Evolutionary conservation across 37 sponge, comb jelly and placozoan species (phyloP).

Genomic region (Oopsacas minuta): DNA sequence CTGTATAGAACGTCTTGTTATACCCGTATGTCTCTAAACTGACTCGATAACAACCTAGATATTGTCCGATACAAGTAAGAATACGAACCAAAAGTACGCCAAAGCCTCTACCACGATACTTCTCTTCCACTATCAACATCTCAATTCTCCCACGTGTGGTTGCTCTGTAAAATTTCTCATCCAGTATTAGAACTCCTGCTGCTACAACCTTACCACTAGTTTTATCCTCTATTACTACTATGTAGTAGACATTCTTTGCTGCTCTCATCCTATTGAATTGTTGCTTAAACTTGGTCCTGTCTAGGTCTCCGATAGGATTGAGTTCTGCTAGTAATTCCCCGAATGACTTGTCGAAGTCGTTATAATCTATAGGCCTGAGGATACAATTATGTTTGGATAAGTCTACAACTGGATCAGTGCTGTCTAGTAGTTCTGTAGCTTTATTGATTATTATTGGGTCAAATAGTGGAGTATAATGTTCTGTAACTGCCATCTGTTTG

Average conservation of each 20-base stretch:
- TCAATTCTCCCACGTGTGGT: not conserved
- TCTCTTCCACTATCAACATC: conserved; percentile 12
- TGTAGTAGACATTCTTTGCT: not conserved
- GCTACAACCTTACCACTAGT: not conserved
- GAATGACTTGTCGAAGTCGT: not conserved
- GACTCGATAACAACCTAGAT: not conserved
- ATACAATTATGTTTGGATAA: not conserved
- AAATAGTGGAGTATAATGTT: not conserved
- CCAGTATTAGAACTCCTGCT: not conserved
- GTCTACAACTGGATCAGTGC: not conserved
- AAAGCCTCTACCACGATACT: not conserved
- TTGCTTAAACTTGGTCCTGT: conserved; percentile 6
- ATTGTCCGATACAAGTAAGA: not conserved
- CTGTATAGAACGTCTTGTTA: not conserved
- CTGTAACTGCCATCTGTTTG: not conserved
- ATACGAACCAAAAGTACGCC: not conserved
- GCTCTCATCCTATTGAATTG: not conserved
- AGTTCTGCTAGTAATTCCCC: not conserved
- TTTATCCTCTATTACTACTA: not conserved
- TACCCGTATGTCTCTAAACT: not conserved
- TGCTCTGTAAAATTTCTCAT: not conserved
- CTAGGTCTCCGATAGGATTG: not conserved
- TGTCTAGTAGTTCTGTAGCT: not conserved
- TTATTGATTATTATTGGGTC: not conserved
- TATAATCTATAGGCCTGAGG: not conserved